A percentile compares a stretch with the other conserved stretches of the same genome.
phyloP scores from a whole-genome alignment of 35 echinoderm and acorn worm species.

The Ophiothrix spiculata region DNA sequence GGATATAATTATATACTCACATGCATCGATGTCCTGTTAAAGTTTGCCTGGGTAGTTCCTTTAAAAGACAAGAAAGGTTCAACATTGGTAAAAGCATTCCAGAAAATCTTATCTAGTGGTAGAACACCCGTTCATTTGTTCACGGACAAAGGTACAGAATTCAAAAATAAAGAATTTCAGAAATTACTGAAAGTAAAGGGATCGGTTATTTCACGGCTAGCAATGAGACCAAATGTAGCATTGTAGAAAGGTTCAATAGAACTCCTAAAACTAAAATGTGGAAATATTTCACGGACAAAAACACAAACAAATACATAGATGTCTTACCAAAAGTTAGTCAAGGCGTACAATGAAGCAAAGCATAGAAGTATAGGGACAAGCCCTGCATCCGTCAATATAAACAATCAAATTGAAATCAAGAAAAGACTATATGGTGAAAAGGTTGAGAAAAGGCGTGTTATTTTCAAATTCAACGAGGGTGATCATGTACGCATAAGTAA shows the following conservation, averaged over 20 bases:
- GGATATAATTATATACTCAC: conserved; percentile 29
- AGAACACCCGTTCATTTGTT: conserved; percentile 20
- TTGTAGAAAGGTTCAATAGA: conserved; percentile 77
- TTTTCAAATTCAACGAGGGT: conserved; percentile 43
- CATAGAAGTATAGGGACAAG: conserved; percentile 63
- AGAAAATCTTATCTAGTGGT: conserved; percentile 7
- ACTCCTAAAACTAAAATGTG: conserved; percentile 63
- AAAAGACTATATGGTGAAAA: conserved; percentile 28
- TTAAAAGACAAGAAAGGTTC: conserved; percentile 3
- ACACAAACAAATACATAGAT: conserved; percentile 45
- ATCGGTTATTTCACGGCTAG: conserved; percentile 66
- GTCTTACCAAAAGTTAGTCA: conserved; percentile 17
- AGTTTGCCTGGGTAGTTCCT: conserved; percentile 20
- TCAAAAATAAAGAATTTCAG: conserved; percentile 45
- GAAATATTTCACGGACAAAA: conserved; percentile 69
- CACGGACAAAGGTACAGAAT: conserved; percentile 50
- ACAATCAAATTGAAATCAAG: conserved; percentile 51
- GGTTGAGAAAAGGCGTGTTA: too few species aligned
- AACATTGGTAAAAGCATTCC: background rate
- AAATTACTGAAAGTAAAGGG: conserved; percentile 28
- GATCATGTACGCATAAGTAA: conserved; percentile 47
- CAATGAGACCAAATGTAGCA: conserved; percentile 71
- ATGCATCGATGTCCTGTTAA: conserved; percentile 25
- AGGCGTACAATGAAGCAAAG: conserved; percentile 30
- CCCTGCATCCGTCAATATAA: conserved; percentile 24